A percentile compares a stretch with the other conserved stretches of the same genome.
Conservation (phyloP, 1,140 invertebrate genomes). For the Penaeus japonicus region DNA sequence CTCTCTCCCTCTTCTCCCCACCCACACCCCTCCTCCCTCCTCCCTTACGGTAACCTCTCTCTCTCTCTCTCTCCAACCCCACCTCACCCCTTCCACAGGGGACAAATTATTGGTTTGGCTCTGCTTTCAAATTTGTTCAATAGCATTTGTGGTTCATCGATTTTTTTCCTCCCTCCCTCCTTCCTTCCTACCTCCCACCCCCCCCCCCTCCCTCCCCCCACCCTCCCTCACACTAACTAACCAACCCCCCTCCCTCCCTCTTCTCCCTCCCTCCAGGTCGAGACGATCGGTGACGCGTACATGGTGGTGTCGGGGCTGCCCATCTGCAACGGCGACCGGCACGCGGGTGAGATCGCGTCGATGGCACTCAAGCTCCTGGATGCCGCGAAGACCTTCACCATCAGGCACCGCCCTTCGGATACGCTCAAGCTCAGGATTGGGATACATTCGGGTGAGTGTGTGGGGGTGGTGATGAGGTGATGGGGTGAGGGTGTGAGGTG, state of each 20-base stretch:
- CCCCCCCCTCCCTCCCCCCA: background rate
- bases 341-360: conserved; percentile 94
- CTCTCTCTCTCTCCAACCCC: no score
- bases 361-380: conserved; percentile 92
- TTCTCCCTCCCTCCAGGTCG: conserved; percentile 1
- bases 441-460: conserved; percentile 82
- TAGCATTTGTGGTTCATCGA: no score
- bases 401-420: conserved; percentile 89
- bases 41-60: no score
- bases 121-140: no score
- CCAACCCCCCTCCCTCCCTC: background rate
- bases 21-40: no score
- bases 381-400: conserved; percentile 79
- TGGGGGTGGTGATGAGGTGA: no score
- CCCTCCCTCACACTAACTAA: background rate
- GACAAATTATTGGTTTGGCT: no score
- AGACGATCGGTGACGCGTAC: conserved; percentile 40
- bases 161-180: no score
- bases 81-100: no score
- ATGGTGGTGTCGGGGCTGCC: conserved; percentile 41
- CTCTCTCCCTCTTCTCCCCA: no score
- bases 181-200: background rate
- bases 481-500: no score
- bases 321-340: conserved; percentile 78
- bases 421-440: conserved; percentile 92